Conservation (phyloP, 2,113 vertebrate genomes). For the Pterocles gutturalis region DNA sequence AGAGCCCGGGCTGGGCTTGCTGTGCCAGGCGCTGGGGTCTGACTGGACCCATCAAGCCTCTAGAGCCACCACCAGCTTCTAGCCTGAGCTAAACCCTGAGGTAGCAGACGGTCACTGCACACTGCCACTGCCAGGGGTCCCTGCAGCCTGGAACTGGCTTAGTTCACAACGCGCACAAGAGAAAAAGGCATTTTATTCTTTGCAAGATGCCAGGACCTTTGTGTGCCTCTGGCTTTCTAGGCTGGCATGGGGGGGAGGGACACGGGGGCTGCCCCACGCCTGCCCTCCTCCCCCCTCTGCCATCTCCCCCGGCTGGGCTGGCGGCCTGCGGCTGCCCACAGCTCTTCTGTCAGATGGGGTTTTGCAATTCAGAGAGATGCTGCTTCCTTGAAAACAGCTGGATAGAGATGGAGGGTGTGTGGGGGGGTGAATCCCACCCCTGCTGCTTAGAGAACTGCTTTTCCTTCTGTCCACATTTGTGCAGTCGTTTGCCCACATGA, state of each 20-base stretch:
- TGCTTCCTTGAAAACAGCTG: background rate
- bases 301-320: accelerated
- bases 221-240: background rate
- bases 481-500: background rate
- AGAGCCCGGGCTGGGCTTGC: background rate
- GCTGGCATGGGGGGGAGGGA: background rate
- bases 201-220: background rate
- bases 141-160: background rate
- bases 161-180: background rate
- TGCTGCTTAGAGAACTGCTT: background rate
- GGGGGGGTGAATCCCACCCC: accelerated
- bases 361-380: background rate
- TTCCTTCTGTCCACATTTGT: accelerated
- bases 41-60: background rate
- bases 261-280: background rate
- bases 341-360: background rate
- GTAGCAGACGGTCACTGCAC: background rate
- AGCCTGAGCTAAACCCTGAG: background rate
- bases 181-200: background rate
- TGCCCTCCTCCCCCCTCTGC: background rate
- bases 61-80: background rate
- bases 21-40: background rate
- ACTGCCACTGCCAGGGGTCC: background rate
- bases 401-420: background rate
- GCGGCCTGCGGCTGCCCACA: accelerated